phyloP scores from a whole-genome alignment of 1,140 invertebrate species.

The Scaptodrosophila lebanonensis region DNA sequence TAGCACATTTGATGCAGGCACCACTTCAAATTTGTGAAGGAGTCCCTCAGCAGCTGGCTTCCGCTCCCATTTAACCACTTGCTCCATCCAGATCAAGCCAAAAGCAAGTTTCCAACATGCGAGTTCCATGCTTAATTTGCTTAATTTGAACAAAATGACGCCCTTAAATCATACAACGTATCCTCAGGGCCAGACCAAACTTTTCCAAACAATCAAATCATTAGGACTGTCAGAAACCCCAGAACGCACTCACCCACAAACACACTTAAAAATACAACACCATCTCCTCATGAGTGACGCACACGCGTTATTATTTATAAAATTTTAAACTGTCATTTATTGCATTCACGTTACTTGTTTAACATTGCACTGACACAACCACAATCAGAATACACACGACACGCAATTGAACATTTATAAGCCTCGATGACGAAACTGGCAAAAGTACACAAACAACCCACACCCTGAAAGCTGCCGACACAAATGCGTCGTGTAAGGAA shows the following conservation, averaged over 20 bases:
- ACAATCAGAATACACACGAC: no score
- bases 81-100: no score
- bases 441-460: slow-evolving; percentile 38
- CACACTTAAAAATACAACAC: not conserved
- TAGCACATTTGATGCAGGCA: no score
- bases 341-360: slow-evolving; percentile 27
- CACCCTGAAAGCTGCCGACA: no score
- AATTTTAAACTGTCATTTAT: slow-evolving; percentile 59
- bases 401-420: slow-evolving; percentile 66
- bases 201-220: slow-evolving; percentile 62
- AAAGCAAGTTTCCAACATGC: slow-evolving; percentile 21
- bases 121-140: slow-evolving; percentile 42
- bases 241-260: not conserved
- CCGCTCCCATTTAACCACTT: no score
- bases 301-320: slow-evolving; percentile 64
- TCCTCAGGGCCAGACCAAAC: slow-evolving; percentile 23
- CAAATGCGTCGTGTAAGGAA: slow-evolving; percentile 24
- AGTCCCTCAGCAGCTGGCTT: no score
- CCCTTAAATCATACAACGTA: slow-evolving; percentile 29
- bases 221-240: slow-evolving; percentile 16
- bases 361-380: slow-evolving; percentile 22
- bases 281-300: not conserved
- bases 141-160: slow-evolving; percentile 50
- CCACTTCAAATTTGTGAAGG: no score
- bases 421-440: slow-evolving; percentile 32